Conservation (phyloP, 2,113 vertebrate species). For the Notarius lentiginosus region DNA sequence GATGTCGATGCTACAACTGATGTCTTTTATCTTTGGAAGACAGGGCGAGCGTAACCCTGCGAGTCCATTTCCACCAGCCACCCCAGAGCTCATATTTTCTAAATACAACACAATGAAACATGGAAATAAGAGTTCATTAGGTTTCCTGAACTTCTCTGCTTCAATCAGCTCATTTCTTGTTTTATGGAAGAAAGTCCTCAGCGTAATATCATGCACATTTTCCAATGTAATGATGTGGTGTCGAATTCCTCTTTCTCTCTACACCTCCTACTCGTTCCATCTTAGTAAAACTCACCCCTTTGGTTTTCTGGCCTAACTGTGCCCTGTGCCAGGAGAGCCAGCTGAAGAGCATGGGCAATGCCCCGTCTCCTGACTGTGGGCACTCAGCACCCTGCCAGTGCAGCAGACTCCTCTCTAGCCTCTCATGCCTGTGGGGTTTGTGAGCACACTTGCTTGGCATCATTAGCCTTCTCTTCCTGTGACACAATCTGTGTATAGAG, state of each 20-base stretch:
- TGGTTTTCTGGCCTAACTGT: conserved; percentile 23
- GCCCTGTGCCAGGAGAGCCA: conserved; percentile 58
- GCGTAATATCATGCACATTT: not conserved
- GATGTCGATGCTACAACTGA: not conserved
- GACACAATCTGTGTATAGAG: conserved; percentile 33
- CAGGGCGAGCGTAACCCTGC: not conserved
- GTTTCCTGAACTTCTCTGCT: not conserved
- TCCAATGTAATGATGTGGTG: not conserved
- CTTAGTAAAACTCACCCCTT: conserved; percentile 22
- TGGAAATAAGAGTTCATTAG: too few species aligned
- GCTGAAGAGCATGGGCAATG: conserved; percentile 62
- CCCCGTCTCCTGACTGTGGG: conserved; percentile 52
- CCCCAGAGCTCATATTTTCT: not conserved
- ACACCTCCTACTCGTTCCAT: not conserved
- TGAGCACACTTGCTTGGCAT: conserved; percentile 35
- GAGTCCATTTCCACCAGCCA: not conserved
- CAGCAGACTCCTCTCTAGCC: conserved; percentile 38
- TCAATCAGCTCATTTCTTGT: not conserved
- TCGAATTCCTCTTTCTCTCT: not conserved
- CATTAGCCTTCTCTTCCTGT: conserved; percentile 25
- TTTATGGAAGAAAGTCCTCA: not conserved
- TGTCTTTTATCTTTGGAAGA: not conserved
- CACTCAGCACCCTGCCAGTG: conserved; percentile 58
- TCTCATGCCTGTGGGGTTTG: conserved; percentile 25
- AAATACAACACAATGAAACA: not conserved